Base-by-base conservation (phyloP, 2,113 vertebrate genomes). In the Oncorhynchus kisutch region DNA sequence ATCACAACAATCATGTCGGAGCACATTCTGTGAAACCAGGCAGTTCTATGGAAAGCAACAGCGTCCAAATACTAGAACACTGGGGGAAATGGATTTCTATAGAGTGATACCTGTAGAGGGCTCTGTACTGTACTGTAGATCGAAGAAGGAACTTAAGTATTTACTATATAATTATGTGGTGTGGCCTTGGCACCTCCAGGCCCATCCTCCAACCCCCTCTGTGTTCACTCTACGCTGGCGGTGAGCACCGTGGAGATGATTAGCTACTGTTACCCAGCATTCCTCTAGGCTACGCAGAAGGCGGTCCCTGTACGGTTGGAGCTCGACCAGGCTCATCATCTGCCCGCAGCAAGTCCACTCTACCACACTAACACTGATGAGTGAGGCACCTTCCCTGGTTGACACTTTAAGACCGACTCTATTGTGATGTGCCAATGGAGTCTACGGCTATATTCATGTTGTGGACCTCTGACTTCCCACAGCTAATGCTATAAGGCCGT, bases 291-390 rank as follows among this genome's bases (percentile, higher is more conserved):
- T 45, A 45, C 2, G 62, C 73, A 45, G 39, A 49, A 24, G 31
- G 14, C 71, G 9, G 77, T 49, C 84, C 84, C 67, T 76, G 14
- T 72, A 82, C 2, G 60, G 65, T 70, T 24, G 80, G 76, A 81
- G 82, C 82, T 82, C 87, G 83, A 81, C 74, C 71, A 72, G 73
- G 85, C 60, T 75, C 0, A 45, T 86, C 90, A 87, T 89, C 85
- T 87, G 87, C 79, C 85, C 65, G 18, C 0, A 54, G 76, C 31
- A n/a, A 57, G 29, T 31, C 14, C 18, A 25, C 70, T 39, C 16
- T 25, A 69, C 34, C 67, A 69, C 31, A 18, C 5, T 45, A 22
- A 22, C 67, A 69, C 27, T 18, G 65, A 67, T 29, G 65, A 67
- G 65, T 16, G 27, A 31, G 65, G 65, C 65, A 67, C 65, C 4